phyloP scores from a whole-genome alignment of 2,113 vertebrate genomes.

The Neogale vison region DNA sequence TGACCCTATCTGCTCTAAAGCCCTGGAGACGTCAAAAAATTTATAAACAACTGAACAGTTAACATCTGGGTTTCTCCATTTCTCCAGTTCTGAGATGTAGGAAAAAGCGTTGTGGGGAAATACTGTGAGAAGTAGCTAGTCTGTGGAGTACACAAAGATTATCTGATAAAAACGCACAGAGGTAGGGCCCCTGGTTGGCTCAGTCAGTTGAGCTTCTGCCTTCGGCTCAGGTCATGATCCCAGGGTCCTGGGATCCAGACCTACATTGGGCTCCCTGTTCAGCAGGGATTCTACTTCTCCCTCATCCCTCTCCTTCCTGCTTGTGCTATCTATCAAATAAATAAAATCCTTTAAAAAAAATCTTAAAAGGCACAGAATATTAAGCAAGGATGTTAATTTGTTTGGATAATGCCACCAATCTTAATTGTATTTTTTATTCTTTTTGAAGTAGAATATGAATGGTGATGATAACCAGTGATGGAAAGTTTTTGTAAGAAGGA shows the following conservation, averaged over 20 bases:
- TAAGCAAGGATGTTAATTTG: background rate
- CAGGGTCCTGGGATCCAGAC: no score
- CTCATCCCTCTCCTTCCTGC: no score
- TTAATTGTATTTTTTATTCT: background rate
- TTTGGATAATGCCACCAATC: background rate
- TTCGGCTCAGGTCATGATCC: no score
- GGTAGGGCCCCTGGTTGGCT: background rate
- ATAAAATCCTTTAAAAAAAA: no score
- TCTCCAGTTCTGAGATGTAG: background rate
- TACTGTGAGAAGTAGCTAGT: background rate
- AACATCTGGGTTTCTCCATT: background rate
- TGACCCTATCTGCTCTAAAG: background rate
- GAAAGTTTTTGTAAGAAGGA: background rate
- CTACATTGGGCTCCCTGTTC: no score
- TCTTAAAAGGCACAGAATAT: background rate
- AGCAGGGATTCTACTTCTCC: no score
- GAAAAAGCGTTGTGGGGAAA: background rate
- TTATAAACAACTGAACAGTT: background rate
- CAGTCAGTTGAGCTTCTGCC: no score
- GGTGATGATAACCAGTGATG: background rate
- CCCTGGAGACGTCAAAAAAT: background rate
- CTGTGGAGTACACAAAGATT: background rate
- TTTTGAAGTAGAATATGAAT: slow-evolving; percentile 37
- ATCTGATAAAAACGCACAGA: background rate
- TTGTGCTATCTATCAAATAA: no score